Base-by-base conservation (phyloP, 1,140 invertebrate genomes). In the Drosophila repleta region DNA sequence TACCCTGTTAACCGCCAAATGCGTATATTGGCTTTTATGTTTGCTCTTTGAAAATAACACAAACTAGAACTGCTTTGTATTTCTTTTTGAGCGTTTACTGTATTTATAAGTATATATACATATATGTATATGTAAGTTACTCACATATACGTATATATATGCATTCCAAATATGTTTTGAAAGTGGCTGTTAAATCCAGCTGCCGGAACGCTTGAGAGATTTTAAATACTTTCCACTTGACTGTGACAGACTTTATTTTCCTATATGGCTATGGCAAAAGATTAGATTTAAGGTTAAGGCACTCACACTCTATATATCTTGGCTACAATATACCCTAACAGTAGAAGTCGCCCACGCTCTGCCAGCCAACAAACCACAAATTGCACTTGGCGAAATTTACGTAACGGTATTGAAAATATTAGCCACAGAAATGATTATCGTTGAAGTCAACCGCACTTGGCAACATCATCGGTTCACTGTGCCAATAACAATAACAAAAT, bases 321-420 rank as follows among this genome's bases (percentile, higher is more conserved):
- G n/a, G 18, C 18, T 46, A 46, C 13, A 18, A 46, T 11, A 21
- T 46, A 21, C 17, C 11, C 45, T 3, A 24, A 56, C 8, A 43
- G 3, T 43, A 24, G 13, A 17, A 43, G 5, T 58, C 49, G 65
- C 53, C 46, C 26, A 32, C 26, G 26, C 8, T 3, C 15, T 8
- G 29, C 13, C 26, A 17, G 29, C 13, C n/a, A 43, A 15, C 39
- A 11, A 58, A 53, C 68, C 68, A 17, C 68, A 71, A 71, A 58
- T 52, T 71, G 53, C 53, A 66, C 68, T 71, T 71, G 62, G 52
- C 45, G 61, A 32, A 35, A 15, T 18, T 45, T 7, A 66, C 29
- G 46, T 52, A 66, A 65, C 53, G 46, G 62, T 71, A 66, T 57
- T 41, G 51, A 43, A 48, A 64, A 52, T 49, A 64, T 65, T 51